phyloP scores from a whole-genome alignment of 2,113 vertebrate genomes.

The Uropsilus gracilis region DNA sequence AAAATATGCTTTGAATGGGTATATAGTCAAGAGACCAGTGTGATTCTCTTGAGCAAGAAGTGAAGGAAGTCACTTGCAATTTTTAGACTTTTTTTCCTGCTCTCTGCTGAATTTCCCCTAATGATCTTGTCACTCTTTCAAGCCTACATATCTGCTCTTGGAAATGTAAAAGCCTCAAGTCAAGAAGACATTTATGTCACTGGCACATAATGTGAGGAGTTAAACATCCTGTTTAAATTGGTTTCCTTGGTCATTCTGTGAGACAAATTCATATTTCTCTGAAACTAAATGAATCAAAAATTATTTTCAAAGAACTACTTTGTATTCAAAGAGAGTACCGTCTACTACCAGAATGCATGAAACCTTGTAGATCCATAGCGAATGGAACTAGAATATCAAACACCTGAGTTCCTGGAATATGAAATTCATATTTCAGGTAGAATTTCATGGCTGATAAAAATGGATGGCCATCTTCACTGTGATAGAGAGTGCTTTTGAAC shows the following conservation, averaged over 20 bases:
- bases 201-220: background rate
- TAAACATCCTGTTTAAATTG: background rate
- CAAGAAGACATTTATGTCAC: background rate
- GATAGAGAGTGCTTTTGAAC: background rate
- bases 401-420: background rate
- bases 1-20: background rate
- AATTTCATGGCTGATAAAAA: conserved; percentile 9
- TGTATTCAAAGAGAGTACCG: background rate
- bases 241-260: background rate
- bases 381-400: background rate
- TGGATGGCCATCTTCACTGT: background rate
- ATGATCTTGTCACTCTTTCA: background rate
- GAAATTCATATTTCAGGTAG: conserved; percentile 2
- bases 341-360: background rate
- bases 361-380: background rate
- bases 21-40: background rate
- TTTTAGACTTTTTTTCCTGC: background rate
- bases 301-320: conserved; percentile 35
- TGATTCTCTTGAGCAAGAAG: background rate
- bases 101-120: background rate
- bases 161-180: background rate
- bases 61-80: background rate
- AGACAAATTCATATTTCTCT: background rate
- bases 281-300: conserved; percentile 15
- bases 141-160: background rate